Evolutionary conservation across 2,888 invertebrate species (phyloP).

Genomic region (Polietes domitor): DNA sequence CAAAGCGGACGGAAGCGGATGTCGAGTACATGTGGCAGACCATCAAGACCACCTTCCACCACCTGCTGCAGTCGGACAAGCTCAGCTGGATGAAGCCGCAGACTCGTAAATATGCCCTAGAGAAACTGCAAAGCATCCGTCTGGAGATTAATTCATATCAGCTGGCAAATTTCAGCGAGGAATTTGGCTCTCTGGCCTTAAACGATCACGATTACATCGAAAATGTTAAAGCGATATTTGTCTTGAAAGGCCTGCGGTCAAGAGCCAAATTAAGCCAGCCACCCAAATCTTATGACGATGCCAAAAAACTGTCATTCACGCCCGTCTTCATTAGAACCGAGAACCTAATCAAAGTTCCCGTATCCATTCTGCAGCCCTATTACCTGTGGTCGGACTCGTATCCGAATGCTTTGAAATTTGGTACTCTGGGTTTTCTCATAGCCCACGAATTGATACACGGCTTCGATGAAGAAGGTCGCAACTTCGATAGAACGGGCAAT

Average conservation of each 20-base stretch:
- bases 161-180: slow-evolving; percentile 71
- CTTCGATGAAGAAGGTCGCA: slow-evolving; percentile 76
- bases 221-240: slow-evolving; percentile 66
- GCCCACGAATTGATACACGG: slow-evolving; percentile 78
- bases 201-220: slow-evolving; percentile 70
- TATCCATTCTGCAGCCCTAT: slow-evolving; percentile 75
- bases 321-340: slow-evolving; percentile 74
- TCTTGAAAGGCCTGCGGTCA: slow-evolving; percentile 23
- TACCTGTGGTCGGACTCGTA: slow-evolving; percentile 73
- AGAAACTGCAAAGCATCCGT: slow-evolving; percentile 73
- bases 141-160: slow-evolving; percentile 73
- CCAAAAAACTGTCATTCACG: slow-evolving; percentile 71
- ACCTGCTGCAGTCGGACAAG: slow-evolving; percentile 67
- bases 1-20: slow-evolving; percentile 71
- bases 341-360: slow-evolving; percentile 75
- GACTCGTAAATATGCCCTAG: slow-evolving; percentile 71
- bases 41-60: slow-evolving; percentile 72
- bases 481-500: slow-evolving; percentile 74
- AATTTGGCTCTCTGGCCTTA: slow-evolving; percentile 71
- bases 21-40: slow-evolving; percentile 74
- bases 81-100: slow-evolving; percentile 71
- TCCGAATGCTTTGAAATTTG: slow-evolving; percentile 76
- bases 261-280: slow-evolving; percentile 68
- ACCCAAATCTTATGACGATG: slow-evolving; percentile 70
- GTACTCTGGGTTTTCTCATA: slow-evolving; percentile 73